Evolutionary conservation across 2,888 invertebrate species (phyloP).

Genomic region (Malachius bipustulatus): DNA sequence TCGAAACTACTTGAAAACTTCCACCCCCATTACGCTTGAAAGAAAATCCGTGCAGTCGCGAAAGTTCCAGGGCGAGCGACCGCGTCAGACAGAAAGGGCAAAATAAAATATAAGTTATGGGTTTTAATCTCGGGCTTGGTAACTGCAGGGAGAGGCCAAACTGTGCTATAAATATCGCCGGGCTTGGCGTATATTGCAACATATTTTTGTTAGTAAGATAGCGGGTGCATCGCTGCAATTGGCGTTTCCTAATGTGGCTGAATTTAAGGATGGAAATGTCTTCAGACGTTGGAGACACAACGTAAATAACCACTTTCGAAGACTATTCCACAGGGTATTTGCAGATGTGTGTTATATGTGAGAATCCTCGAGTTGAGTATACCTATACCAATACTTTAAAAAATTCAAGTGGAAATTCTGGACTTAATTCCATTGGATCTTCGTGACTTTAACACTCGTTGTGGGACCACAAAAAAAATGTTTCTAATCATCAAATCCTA

Average conservation of each 20-base stretch:
- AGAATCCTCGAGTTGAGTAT: no score
- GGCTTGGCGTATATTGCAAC: conserved; percentile 32
- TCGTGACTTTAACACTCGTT: no score
- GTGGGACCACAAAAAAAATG: no score
- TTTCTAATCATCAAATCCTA: no score
- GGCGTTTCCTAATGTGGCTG: conserved; percentile 16
- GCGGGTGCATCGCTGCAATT: conserved; percentile 28
- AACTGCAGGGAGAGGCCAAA: conserved; percentile 32
- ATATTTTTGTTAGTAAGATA: conserved; percentile 34
- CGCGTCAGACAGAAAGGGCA: conserved; percentile 29
- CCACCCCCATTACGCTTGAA: conserved; percentile 28
- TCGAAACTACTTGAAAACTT: conserved; percentile 23
- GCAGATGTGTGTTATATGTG: no score
- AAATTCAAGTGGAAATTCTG: no score
- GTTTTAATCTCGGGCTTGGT: conserved; percentile 37
- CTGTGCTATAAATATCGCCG: conserved; percentile 33
- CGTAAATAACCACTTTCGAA: no score
- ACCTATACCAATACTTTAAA: no score
- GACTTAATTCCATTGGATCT: no score
- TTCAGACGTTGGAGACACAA: no score
- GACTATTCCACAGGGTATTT: no score
- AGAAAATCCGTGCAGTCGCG: conserved; percentile 29
- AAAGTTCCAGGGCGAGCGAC: conserved; percentile 25
- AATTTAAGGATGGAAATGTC: no score
- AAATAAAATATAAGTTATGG: conserved; percentile 40